Base-by-base conservation (phyloP, 2,888 invertebrate genomes). In the Habroteleia sp. region DNA sequence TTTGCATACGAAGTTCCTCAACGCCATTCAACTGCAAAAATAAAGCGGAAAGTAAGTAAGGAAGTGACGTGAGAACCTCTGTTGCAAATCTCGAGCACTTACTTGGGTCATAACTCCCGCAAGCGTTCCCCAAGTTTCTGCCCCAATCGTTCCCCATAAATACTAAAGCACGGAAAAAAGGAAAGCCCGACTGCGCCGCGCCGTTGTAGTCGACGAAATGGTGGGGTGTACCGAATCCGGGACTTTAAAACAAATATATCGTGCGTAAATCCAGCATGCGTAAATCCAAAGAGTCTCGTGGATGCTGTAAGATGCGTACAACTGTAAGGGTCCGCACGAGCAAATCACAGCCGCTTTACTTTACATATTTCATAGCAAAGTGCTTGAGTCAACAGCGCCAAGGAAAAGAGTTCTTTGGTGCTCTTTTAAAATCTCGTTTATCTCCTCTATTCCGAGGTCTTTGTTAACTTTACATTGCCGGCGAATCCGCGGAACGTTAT, bases 171-270 rank as follows among this genome's bases (percentile, higher is more conserved):
- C 48, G 16, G 31, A 39, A 66, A 72, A 62, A 60, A 42, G 23
- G 35, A 52, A 17, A 50, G 27, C 25, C 50, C 20, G 60, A 52
- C 65, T 56, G 52, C 50, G 46, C 62, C 66, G 63, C 65, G 63
- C 48, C 50, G 46, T 65, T 63, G 63, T 48, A 65, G 69, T 58
- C 65, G 68, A 42, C 41, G 56, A 66, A 71, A 60, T 37, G 66
- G 29, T 63, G 42, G 69, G 74, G 69, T 27, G 50, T 44, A 46
- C 69, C 48, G 77, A 78, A 77, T 79, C 79, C 78, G 83, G 84
- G 84, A 87, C 85, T 86, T 87, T 86, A 86, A 87, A 87, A 87
- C 87, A 87, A 87, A 87, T 87, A 87, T 87, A 87, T 87, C 86
- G 86, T 84, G 82, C 85, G 85, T 85, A 87, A 87, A 87, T 86